Conservation (phyloP, 2,797 vertebrate genomes). For the Helostoma temminkii region DNA sequence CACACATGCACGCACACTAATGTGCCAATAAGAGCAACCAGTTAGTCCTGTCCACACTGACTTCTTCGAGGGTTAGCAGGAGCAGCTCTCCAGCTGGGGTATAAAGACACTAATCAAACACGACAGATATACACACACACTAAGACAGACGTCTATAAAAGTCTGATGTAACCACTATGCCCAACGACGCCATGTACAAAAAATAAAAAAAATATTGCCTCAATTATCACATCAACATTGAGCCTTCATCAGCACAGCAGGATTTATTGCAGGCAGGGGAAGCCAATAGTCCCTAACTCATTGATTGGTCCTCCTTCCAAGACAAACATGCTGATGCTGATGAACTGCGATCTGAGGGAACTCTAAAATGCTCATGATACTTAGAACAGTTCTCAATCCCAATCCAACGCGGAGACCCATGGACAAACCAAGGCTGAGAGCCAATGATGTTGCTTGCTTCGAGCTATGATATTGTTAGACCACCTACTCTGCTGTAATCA, state of each 20-base stretch:
- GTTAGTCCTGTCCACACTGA: constrained; percentile 64
- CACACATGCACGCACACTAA: constrained; percentile 15
- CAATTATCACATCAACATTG: constrained; percentile 74
- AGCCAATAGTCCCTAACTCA: constrained; percentile 52
- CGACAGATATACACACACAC: constrained; percentile 58
- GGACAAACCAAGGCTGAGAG: constrained; percentile 47
- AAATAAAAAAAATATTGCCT: constrained; percentile 46
- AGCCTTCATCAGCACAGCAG: constrained; percentile 63
- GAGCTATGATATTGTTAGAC: constrained; percentile 43
- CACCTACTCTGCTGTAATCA: constrained; percentile 65
- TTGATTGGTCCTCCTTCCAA: constrained; percentile 69
- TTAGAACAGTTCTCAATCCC: constrained; percentile 37
- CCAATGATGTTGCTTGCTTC: constrained; percentile 50
- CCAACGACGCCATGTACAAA: constrained; percentile 64
- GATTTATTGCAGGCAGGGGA: constrained; percentile 50
- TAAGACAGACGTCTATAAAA: constrained; percentile 47
- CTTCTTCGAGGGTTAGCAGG: constrained; percentile 64
- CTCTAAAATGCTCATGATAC: constrained; percentile 53
- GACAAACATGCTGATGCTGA: constrained; percentile 72
- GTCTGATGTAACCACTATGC: constrained; percentile 63
- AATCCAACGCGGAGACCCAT: constrained; percentile 39
- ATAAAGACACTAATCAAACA: constrained; percentile 74
- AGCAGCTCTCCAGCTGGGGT: constrained; percentile 61
- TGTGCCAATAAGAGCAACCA: constrained; percentile 60
- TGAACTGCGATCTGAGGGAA: constrained; percentile 68